Evolutionary conservation across 37 sponge, comb jelly and placozoan species (phyloP).

Genomic region (Agelas oroides): DNA sequence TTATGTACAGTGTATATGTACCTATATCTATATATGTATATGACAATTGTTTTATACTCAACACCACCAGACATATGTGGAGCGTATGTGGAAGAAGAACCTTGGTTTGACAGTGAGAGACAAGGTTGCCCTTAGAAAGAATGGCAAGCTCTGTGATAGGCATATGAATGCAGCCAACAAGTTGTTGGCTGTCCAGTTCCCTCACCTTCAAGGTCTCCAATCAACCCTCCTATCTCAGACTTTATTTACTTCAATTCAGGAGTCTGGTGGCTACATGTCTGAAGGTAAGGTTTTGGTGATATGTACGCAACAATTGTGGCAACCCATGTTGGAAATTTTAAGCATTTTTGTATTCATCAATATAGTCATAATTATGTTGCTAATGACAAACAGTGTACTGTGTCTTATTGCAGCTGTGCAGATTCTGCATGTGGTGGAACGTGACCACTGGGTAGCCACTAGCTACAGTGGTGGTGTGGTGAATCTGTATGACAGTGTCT

Average conservation of each 20-base stretch:
- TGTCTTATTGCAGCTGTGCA: slow-evolving; percentile 7
- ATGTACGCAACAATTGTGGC: too few species aligned
- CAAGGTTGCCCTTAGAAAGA: not conserved
- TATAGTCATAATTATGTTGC: too few species aligned
- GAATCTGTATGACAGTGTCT: not conserved
- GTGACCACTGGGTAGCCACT: slow-evolving; percentile 12
- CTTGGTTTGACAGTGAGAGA: not conserved
- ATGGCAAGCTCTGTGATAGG: slow-evolving; percentile 2
- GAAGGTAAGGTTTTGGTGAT: too few species aligned
- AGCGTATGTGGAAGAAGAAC: not conserved
- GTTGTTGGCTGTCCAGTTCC: slow-evolving; percentile 8
- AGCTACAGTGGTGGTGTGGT: not conserved
- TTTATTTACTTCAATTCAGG: not conserved
- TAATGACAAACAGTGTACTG: too few species aligned
- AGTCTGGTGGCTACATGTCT: not conserved
- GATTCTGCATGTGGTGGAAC: not conserved
- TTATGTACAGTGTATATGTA: too few species aligned
- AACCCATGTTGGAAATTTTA: too few species aligned
- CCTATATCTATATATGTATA: too few species aligned
- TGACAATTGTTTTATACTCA: too few species aligned
- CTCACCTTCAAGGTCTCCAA: slow-evolving; percentile 13
- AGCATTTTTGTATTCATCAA: too few species aligned
- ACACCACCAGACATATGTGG: too few species aligned
- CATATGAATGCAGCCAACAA: slow-evolving; percentile 22
- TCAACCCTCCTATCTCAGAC: slow-evolving; percentile 13